phyloP scores from a whole-genome alignment of 2,797 vertebrate species.

The Aldrovandia affinis region DNA sequence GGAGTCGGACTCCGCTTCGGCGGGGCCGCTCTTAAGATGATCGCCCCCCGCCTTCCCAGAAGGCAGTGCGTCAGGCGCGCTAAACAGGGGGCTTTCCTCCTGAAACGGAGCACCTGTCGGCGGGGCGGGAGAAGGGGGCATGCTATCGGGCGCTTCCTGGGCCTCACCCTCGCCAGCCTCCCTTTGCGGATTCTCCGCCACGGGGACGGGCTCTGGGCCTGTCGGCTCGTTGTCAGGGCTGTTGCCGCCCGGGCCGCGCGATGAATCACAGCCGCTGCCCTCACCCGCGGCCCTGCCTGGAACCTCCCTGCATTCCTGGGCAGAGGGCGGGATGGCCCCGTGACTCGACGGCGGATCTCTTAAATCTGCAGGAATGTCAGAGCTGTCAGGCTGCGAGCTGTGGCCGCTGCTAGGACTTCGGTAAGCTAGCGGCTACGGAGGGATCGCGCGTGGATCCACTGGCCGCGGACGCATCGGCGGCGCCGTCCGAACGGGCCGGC shows the following conservation, averaged over 20 bases:
- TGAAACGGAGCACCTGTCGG: neutral
- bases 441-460: neutral
- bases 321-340: neutral
- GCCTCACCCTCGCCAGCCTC: conserved; percentile 28
- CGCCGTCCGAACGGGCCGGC: neutral
- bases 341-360: neutral
- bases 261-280: conserved; percentile 20
- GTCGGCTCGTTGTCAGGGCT: conserved; percentile 13
- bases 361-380: conserved; percentile 19
- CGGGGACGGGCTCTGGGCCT: conserved; percentile 16
- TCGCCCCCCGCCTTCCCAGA: neutral
- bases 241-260: neutral
- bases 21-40: conserved; percentile 16
- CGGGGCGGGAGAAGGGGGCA: neutral
- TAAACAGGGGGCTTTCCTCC: neutral
- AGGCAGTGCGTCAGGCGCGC: neutral
- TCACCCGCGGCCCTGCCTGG: conserved; percentile 22
- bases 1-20: conserved; percentile 21
- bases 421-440: neutral
- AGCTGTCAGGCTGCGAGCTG: neutral
- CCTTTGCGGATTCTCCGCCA: neutral
- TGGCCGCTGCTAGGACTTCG: neutral
- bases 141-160: conserved; percentile 11
- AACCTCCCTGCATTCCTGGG: conserved; percentile 23
- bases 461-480: conserved; percentile 5